phyloP scores from a whole-genome alignment of 2,888 invertebrate species.

The Drosophila mimica region DNA sequence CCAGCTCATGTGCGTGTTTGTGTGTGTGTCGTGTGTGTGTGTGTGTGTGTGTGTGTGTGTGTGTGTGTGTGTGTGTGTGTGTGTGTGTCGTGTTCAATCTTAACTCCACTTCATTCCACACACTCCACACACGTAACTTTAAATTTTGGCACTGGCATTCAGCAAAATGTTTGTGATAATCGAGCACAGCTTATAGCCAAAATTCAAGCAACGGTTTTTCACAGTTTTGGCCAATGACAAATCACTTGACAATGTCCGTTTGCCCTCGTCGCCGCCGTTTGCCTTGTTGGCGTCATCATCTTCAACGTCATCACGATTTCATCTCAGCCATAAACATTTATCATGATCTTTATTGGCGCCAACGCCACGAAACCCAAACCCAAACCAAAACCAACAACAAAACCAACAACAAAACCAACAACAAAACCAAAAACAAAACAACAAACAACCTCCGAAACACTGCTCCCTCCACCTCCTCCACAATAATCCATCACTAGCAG shows the following conservation, averaged over 20 bases:
- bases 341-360: conserved; percentile 60
- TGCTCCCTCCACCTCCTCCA: conserved; percentile 13
- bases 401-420: conserved; percentile 3
- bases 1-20: conserved; percentile 16
- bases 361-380: conserved; percentile 12
- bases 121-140: conserved; percentile 31
- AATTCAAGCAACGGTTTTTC: conserved; percentile 23
- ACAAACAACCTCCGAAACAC: conserved; percentile 9
- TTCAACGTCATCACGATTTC: conserved; percentile 50
- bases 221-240: conserved; percentile 70
- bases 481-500: conserved; percentile 19
- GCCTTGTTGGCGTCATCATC: conserved; percentile 47
- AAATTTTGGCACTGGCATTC: conserved; percentile 45
- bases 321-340: conserved; percentile 45
- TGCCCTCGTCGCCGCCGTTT: conserved; percentile 15
- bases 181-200: conserved; percentile 7
- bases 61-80: conserved; percentile 33
- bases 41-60: conserved; percentile 12
- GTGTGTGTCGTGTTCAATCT: conserved; percentile 32
- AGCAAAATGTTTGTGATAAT: conserved; percentile 39
- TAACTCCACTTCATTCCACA: conserved; percentile 47
- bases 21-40: conserved; percentile 4
- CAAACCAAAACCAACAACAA: neutral
- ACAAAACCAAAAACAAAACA: conserved; percentile 6
- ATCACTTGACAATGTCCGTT: conserved; percentile 52